Conservation (phyloP, 2,888 invertebrate genomes). For the Bhutanitis thaidina region DNA sequence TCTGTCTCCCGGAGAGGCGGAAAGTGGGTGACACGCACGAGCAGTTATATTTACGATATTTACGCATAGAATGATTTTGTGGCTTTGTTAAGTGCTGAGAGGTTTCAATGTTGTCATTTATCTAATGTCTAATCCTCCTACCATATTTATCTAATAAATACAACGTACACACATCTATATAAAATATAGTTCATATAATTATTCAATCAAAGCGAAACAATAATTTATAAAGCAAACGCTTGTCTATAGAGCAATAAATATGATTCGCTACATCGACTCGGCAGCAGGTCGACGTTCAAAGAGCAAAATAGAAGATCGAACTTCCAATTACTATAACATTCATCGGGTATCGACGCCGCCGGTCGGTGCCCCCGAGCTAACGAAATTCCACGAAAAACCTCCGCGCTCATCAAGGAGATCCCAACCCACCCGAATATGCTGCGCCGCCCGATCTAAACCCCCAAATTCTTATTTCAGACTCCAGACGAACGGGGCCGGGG, state of each 20-base stretch:
- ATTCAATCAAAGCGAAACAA: no score
- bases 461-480: slow-evolving; percentile 78
- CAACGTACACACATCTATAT: no score
- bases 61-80: no score
- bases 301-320: slow-evolving; percentile 21
- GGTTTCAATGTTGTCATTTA: no score
- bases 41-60: no score
- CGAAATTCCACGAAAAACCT: slow-evolving; percentile 77
- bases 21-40: no score
- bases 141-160: no score
- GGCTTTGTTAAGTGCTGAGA: no score
- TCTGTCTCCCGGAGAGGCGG: no score
- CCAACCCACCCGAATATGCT: slow-evolving; percentile 67
- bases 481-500: slow-evolving; percentile 62
- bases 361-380: slow-evolving; percentile 69
- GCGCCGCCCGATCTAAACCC: slow-evolving; percentile 68
- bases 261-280: background rate
- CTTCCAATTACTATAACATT: slow-evolving; percentile 70
- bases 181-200: no score
- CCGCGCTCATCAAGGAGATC: slow-evolving; percentile 73
- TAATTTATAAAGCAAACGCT: no score
- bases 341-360: slow-evolving; percentile 70
- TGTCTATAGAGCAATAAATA: slow-evolving; percentile 6
- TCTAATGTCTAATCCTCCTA: no score
- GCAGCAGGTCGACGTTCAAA: background rate